Evolutionary conservation across 1,140 invertebrate genomes (phyloP), one percentile per base, ranked within the genome.

Genomic region (Tetranychus cinnabarinus): DNA sequence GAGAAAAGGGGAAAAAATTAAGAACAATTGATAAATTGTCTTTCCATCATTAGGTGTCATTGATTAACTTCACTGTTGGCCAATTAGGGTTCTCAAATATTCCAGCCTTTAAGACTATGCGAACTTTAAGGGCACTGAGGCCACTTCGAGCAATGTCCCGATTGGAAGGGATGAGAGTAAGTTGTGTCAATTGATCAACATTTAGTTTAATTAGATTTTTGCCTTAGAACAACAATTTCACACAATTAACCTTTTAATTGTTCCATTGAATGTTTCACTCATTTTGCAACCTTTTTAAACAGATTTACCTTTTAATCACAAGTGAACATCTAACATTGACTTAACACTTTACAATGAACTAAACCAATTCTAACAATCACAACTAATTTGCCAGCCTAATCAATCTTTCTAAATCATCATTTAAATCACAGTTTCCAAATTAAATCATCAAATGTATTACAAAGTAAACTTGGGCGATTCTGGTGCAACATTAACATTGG

Each of bases 51-150:
- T n/a, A 64, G 63, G 90, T 90, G 74, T 93, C 89, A 75, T 81
- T 93, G 77, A 88, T 93, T 79, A 92, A 93, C 82, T 89, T 92
- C 79, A 82, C 88, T 77, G 89, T 88, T 74, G 86, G 86, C 75
- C 80, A 91, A 74, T 81, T 82, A 77, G 88, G 89, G 74, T 86
- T 85, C 73, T 86, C 86, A 74, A 87, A 88, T 76, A 89, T 91
- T 81, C 87, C 90, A 81, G 88, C 88, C 75, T 91, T 92, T 83
- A 91, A 91, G 85, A 91, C 88, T 73, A 92, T 92, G 88, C 77
- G 88, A 82, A 91, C 88, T 70, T 80, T 92, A 71, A 82, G 88
- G 78, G 88, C 88, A 74, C 81, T 93, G 75, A 82, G 88, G 74
- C 88, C 88, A 72, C 80, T 92, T 75, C 55, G 67, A 61, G 88